Conservation (phyloP, 1,140 invertebrate genomes). For the Leptopilina boulardi region DNA sequence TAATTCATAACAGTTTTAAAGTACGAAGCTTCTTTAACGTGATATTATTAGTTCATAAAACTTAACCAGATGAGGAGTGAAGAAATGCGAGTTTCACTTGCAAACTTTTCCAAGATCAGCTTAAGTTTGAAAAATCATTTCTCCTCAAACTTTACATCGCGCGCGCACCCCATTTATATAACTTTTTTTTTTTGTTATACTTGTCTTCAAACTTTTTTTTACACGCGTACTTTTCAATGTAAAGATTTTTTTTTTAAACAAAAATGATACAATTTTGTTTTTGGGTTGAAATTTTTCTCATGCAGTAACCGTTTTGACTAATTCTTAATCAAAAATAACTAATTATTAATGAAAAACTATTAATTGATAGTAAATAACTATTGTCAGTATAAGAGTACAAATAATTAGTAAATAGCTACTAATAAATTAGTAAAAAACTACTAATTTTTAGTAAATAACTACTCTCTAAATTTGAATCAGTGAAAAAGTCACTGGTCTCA, state of each 20-base stretch:
- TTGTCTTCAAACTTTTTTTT: not conserved
- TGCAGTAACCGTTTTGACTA: too few species aligned
- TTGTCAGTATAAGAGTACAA: too few species aligned
- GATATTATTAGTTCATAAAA: constrained; percentile 29
- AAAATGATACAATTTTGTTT: not conserved
- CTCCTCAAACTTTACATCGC: not conserved
- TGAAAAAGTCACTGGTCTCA: too few species aligned
- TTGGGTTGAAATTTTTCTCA: too few species aligned
- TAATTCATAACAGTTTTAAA: constrained; percentile 18
- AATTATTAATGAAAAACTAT: too few species aligned
- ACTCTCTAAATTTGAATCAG: too few species aligned
- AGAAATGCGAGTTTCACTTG: constrained; percentile 21
- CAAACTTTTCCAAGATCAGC: constrained; percentile 28
- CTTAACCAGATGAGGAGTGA: constrained; percentile 18
- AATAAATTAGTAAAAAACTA: too few species aligned
- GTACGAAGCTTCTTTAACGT: not conserved
- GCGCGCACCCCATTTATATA: constrained; percentile 2
- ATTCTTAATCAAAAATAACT: too few species aligned
- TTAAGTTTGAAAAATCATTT: constrained; percentile 21
- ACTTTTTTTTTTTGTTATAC: constrained; percentile 5
- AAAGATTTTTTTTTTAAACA: not conserved
- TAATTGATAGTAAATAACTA: too few species aligned
- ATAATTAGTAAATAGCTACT: too few species aligned
- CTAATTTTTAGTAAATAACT: too few species aligned
- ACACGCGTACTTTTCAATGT: not conserved